Evolutionary conservation across 2,797 vertebrate species (phyloP), one percentile per base, ranked within the genome.

Genomic region (Takifugu rubripes): DNA sequence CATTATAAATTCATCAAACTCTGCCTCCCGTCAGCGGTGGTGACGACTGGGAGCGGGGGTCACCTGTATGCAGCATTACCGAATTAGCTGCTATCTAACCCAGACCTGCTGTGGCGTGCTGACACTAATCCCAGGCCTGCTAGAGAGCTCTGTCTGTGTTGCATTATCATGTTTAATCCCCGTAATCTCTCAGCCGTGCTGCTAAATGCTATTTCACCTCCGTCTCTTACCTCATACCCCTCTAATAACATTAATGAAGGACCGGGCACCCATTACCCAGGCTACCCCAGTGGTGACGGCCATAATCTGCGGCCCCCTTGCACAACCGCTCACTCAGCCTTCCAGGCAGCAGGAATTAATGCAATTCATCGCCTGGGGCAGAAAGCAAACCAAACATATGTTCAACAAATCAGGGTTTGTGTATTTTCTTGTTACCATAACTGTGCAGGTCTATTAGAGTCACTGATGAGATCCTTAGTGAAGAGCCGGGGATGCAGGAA

Each of bases 21-120:
- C 71, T 49, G 56, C 57, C 77, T 78, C 56, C 66, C 75, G 57
- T 83, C 72, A 84, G 74, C 56, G n/a, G 66, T 68, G 62, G 56
- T 81, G 80, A 86, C 72, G 84, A 59, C 82, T 83, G 62, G 67
- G 77, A 87, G 80, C 71, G 72, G 77, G 75, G 88, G 90, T 92
- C 89, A 92, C 86, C 89, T 90, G 88, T 87, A 84, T 65, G 84
- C 80, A 72, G 85, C 88, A 88, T 89, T 89, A 88, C 66, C 75
- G 90, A 87, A 91, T 92, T 89, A 91, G 81, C 84, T 57, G 68
- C 90, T 93, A 92, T 92, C 91, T 91, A 91, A 91, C 89, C 79
- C 86, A 90, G 89, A 90, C 87, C 83, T 88, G 89, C 88, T 88
- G 87, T 72, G 79, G 87, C 67, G 79, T 80, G 81, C 77, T 87